Conservation (phyloP, 2,888 invertebrate genomes). For the Dryobotodes eremita region DNA sequence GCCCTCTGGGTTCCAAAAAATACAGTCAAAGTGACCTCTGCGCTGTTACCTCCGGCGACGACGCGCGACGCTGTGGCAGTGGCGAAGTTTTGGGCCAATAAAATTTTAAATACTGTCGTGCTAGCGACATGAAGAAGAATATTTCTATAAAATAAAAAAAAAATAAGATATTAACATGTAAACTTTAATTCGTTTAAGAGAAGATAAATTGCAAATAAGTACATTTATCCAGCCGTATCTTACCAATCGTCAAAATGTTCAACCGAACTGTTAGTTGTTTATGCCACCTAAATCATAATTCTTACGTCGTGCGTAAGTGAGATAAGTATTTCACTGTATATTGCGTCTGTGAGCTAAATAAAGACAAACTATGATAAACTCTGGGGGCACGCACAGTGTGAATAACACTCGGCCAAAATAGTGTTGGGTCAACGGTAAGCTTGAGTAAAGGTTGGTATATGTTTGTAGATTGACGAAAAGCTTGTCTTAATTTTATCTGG, state of each 20-base stretch:
- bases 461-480: neutral
- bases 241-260: slow-evolving; percentile 9
- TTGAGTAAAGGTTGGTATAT: neutral
- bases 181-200: neutral
- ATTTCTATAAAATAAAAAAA: too few relatives aligned
- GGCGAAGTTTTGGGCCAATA: too few relatives aligned
- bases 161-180: neutral
- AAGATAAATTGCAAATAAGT: neutral
- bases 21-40: too few relatives aligned
- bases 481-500: neutral
- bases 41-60: too few relatives aligned
- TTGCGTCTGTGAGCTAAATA: slow-evolving; percentile 59
- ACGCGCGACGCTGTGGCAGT: too few relatives aligned
- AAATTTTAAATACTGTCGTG: too few relatives aligned
- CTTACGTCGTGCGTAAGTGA: slow-evolving; percentile 44
- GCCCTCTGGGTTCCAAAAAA: too few relatives aligned
- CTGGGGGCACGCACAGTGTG: slow-evolving; percentile 34
- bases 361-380: slow-evolving; percentile 60
- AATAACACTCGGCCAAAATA: slow-evolving; percentile 25
- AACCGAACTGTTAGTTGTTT: slow-evolving; percentile 34
- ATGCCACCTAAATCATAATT: slow-evolving; percentile 28
- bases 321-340: slow-evolving; percentile 37
- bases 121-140: too few relatives aligned
- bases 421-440: neutral
- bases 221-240: neutral